Conservation (phyloP, 2,888 invertebrate genomes). For the Epinotia demarniana region DNA sequence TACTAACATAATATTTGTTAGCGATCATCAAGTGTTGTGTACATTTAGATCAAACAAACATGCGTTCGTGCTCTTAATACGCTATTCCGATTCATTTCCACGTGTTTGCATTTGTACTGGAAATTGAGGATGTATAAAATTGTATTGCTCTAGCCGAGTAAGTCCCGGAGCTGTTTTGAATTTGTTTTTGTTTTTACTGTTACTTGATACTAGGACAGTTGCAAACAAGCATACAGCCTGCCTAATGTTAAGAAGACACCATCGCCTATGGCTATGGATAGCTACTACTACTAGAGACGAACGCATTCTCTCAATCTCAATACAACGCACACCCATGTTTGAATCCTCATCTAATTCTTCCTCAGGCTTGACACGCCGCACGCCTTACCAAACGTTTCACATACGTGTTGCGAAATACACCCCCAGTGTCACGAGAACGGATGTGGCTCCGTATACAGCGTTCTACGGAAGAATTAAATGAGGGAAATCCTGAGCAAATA, state of each 20-base stretch:
- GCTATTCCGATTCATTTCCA: slow-evolving; percentile 1
- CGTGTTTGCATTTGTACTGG: slow-evolving; percentile 8
- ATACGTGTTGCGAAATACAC: not conserved
- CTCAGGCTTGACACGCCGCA: no score
- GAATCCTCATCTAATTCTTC: no score
- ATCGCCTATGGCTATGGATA: no score
- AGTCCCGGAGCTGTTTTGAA: no score
- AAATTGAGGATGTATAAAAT: not conserved
- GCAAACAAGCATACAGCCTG: no score
- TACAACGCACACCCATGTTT: no score
- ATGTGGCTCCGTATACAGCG: slow-evolving; percentile 1
- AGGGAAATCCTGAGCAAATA: slow-evolving; percentile 20
- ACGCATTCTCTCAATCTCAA: no score
- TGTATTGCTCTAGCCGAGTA: no score
- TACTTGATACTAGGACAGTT: no score
- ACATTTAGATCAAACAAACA: slow-evolving; percentile 23
- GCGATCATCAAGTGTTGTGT: slow-evolving; percentile 11
- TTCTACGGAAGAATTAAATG: slow-evolving; percentile 17
- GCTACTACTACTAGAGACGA: no score
- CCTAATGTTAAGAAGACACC: no score
- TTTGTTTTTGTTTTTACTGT: no score
- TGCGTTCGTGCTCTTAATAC: not conserved
- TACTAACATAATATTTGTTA: not conserved
- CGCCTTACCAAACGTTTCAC: not conserved
- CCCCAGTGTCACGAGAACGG: not conserved